Conservation (phyloP, 2,888 invertebrate species). For the Caenorhabditis sp. region DNA sequence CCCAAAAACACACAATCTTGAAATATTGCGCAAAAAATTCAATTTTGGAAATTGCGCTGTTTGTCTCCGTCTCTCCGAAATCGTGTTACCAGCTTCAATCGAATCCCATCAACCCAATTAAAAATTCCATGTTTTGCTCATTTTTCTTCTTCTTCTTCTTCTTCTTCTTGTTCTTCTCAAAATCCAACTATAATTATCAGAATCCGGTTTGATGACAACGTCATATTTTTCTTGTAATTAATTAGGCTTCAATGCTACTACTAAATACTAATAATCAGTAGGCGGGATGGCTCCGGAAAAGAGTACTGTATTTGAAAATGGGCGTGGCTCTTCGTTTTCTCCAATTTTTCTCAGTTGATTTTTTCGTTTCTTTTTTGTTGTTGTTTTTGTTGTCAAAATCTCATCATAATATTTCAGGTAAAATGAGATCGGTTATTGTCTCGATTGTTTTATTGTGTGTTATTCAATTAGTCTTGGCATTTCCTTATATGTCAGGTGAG, state of each 20-base stretch:
- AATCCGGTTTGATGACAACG: not conserved
- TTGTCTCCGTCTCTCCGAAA: not conserved
- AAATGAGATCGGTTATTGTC: slow-evolving; percentile 25
- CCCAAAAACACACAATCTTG: too few relatives aligned
- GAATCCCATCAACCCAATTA: not conserved
- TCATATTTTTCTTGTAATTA: not conserved
- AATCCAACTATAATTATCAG: slow-evolving; percentile 6
- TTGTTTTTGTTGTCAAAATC: slow-evolving; percentile 1
- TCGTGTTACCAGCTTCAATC: not conserved
- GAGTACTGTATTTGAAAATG: slow-evolving; percentile 4
- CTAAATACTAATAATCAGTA: not conserved
- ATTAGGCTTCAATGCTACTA: too few relatives aligned
- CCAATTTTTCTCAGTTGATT: not conserved
- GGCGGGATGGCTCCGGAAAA: not conserved
- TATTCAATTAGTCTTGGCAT: slow-evolving; percentile 6
- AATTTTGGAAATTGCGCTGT: not conserved
- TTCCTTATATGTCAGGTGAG: slow-evolving; percentile 20
- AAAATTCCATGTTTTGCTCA: not conserved
- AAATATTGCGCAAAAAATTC: too few relatives aligned
- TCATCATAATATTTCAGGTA: slow-evolving; percentile 20
- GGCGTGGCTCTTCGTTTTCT: not conserved
- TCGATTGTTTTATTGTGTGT: slow-evolving; percentile 10
- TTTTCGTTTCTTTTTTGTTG: not conserved
- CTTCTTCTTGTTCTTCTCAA: not conserved
- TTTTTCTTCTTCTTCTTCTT: not conserved